Conservation (phyloP, 2,797 vertebrate genomes). For the Cryptoprocta ferox region DNA sequence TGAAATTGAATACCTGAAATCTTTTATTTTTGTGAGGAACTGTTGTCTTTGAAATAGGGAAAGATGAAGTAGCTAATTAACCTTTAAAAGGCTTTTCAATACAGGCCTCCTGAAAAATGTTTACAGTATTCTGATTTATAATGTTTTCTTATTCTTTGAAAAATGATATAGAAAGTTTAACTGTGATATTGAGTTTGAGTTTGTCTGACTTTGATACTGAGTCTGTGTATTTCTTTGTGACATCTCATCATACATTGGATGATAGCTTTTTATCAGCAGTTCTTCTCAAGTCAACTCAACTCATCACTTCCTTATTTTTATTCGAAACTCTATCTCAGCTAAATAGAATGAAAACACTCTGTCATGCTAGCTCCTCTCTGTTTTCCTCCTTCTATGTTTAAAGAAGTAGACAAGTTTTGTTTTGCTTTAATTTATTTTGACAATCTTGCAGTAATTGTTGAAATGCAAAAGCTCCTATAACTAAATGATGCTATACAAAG, state of each 20-base stretch:
- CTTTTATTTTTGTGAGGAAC: conserved; percentile 2
- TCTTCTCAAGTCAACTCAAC: conserved; percentile 9
- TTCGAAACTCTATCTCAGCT: conserved; percentile 3
- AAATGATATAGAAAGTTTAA: conserved; percentile 53
- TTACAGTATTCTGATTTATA: conserved; percentile 62
- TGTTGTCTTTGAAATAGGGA: conserved; percentile 48
- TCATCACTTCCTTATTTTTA: not conserved
- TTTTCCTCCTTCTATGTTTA: not conserved
- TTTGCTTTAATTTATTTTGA: conserved; percentile 28
- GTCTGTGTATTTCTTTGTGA: conserved; percentile 32
- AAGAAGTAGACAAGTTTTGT: not conserved
- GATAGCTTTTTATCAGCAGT: not conserved
- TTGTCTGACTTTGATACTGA: conserved; percentile 32
- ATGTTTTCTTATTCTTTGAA: conserved; percentile 57
- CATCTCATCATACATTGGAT: not conserved
- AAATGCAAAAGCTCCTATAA: not conserved
- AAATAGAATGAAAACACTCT: conserved; percentile 33
- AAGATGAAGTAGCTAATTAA: conserved; percentile 75
- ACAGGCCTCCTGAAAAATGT: conserved; percentile 3
- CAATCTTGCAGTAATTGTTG: not conserved
- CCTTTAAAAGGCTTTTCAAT: conserved; percentile 61
- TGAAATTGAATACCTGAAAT: conserved; percentile 24
- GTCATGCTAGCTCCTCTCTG: not conserved
- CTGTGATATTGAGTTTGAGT: conserved; percentile 21
- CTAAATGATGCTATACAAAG: not conserved